These are phyloP conservation scores for Lasioglossum malachurum DNA, from an alignment of 2,888 invertebrate species.

Conservation along the genomic window DNA sequence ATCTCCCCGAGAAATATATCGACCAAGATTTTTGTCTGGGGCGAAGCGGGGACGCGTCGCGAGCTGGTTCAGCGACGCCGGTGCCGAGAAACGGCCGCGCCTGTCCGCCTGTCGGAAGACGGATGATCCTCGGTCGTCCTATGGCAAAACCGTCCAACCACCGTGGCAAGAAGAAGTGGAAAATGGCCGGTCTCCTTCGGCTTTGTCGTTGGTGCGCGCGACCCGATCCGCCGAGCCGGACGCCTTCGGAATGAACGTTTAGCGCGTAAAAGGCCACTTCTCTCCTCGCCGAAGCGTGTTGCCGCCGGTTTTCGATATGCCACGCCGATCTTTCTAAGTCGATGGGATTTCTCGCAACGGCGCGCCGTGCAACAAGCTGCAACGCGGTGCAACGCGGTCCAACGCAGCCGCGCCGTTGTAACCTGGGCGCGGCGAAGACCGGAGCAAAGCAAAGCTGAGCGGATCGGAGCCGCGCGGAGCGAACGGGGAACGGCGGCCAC, in stretches of 20 bases:
- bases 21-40: slow-evolving; percentile 61
- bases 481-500: slow-evolving; percentile 14
- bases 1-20: slow-evolving; percentile 49
- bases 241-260: slow-evolving; percentile 66
- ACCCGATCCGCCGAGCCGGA: slow-evolving; percentile 40
- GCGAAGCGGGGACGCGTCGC: slow-evolving; percentile 41
- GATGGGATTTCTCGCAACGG: slow-evolving; percentile 33
- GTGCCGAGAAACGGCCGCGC: slow-evolving; percentile 41
- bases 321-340: slow-evolving; percentile 37
- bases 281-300: slow-evolving; percentile 21
- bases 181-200: slow-evolving; percentile 57
- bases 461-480: not conserved
- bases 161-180: slow-evolving; percentile 63
- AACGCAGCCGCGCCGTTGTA: not conserved
- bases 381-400: not conserved
- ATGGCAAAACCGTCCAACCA: slow-evolving; percentile 57
- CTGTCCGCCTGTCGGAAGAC: slow-evolving; percentile 69
- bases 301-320: slow-evolving; percentile 61
- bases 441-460: not conserved
- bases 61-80: slow-evolving; percentile 48
- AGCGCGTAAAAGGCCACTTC: slow-evolving; percentile 68
- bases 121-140: slow-evolving; percentile 64
- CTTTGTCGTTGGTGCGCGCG: slow-evolving; percentile 63
- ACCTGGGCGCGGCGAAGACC: not conserved
- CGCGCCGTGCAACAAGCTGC: not conserved